These are phyloP conservation scores for Anabas testudineus DNA, from an alignment of 2,797 vertebrate species.

Conservation along the genomic window DNA sequence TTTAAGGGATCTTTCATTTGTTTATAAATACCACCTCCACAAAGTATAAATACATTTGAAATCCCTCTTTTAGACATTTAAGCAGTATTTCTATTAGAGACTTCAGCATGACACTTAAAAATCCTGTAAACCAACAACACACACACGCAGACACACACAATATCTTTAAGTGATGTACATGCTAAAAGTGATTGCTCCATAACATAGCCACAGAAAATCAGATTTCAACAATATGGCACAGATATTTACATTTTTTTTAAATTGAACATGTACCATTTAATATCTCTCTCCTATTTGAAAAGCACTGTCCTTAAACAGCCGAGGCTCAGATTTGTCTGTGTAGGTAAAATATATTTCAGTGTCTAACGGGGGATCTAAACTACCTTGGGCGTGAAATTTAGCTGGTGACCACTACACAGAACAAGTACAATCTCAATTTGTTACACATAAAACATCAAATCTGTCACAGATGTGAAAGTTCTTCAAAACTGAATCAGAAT, in stretches of 20 bases:
- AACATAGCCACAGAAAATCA: conserved; percentile 52
- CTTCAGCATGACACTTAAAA: conserved; percentile 74
- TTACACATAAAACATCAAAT: conserved; percentile 44
- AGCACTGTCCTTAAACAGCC: conserved; percentile 31
- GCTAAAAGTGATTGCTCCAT: conserved; percentile 72
- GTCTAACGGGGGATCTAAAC: conserved; percentile 33
- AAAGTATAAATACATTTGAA: conserved; percentile 86
- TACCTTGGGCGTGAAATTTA: conserved; percentile 34
- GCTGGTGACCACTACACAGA: conserved; percentile 24
- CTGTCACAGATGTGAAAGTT: conserved; percentile 38
- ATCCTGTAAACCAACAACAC: conserved; percentile 74
- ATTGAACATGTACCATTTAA: conserved; percentile 41
- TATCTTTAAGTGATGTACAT: conserved; percentile 57
- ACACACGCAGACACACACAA: conserved; percentile 60
- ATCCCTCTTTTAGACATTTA: conserved; percentile 79
- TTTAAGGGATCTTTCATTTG: conserved; percentile 67
- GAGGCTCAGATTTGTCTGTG: conserved; percentile 55
- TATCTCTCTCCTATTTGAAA: conserved; percentile 27
- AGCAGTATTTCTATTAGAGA: conserved; percentile 71
- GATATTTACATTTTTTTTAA: conserved; percentile 78
- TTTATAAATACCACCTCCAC: conserved; percentile 83
- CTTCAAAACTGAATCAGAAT: conserved; percentile 3
- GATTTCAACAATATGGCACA: conserved; percentile 68
- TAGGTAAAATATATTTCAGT: conserved; percentile 31
- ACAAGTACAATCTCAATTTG: conserved; percentile 42